Evolutionary conservation across 2,797 vertebrate genomes (phyloP).

Genomic region (Etheostoma nigrum): DNA sequence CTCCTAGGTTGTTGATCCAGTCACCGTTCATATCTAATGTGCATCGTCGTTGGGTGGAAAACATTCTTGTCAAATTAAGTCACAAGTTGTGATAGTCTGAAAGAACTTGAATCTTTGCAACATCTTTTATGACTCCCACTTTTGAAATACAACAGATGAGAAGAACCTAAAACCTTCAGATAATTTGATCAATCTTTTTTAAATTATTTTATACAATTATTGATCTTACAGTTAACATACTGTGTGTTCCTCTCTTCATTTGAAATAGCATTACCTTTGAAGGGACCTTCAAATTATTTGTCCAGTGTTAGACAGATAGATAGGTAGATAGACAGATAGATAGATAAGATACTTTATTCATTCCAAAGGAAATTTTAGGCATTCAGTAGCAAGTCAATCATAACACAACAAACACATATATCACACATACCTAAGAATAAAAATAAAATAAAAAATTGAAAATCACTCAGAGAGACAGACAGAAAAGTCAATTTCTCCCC

Average conservation of each 20-base stretch:
- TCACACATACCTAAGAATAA: too few relatives aligned
- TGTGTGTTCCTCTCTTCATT: neutral
- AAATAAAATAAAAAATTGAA: too few relatives aligned
- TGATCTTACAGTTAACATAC: neutral
- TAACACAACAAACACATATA: too few relatives aligned
- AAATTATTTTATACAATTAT: neutral
- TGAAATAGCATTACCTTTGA: neutral
- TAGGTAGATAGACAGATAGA: too few relatives aligned
- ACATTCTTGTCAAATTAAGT: constrained; percentile 41
- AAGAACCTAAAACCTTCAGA: neutral
- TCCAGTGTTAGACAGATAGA: too few relatives aligned
- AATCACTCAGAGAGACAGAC: too few relatives aligned
- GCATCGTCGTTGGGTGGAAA: constrained; percentile 41
- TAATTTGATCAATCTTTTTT: neutral
- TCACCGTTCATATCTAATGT: constrained; percentile 24
- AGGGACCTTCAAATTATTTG: too few relatives aligned
- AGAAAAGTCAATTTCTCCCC: too few relatives aligned
- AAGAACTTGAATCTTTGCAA: neutral
- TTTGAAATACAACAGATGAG: neutral
- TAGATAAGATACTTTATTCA: too few relatives aligned
- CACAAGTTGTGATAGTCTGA: constrained; percentile 21
- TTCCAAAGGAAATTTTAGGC: too few relatives aligned
- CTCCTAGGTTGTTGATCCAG: neutral
- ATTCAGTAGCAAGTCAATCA: too few relatives aligned
- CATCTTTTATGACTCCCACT: constrained; percentile 17